These are phyloP conservation scores for Poeciliopsis paucimaculata DNA, from an alignment of 2,797 vertebrate species.

Conservation along the genomic window DNA sequence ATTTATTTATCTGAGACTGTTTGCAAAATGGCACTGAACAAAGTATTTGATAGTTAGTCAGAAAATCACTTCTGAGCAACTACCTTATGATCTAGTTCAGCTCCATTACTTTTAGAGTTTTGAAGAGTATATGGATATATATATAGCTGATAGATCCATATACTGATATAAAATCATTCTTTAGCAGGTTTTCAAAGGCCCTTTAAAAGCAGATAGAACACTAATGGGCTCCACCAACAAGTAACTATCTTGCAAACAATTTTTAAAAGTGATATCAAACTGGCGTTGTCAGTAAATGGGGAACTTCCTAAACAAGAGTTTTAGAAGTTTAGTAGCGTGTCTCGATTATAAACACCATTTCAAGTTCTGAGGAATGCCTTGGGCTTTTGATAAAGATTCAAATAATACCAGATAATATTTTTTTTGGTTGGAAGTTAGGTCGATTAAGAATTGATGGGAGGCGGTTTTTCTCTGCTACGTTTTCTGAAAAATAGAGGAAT, in stretches of 20 bases:
- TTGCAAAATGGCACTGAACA: background rate
- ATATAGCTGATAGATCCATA: no score
- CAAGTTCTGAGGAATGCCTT: background rate
- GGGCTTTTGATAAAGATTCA: background rate
- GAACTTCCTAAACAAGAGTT: no score
- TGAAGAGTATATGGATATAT: background rate
- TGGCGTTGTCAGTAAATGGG: background rate
- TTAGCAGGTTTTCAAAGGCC: background rate
- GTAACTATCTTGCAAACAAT: background rate
- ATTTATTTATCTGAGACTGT: background rate
- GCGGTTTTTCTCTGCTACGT: slow-evolving; percentile 60
- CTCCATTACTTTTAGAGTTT: background rate
- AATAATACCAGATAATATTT: background rate
- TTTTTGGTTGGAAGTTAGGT: background rate
- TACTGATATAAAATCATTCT: background rate
- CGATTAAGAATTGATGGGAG: slow-evolving; percentile 59
- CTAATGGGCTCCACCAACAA: background rate
- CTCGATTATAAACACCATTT: background rate
- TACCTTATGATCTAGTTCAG: background rate
- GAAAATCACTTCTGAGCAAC: background rate
- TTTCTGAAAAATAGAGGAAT: slow-evolving; percentile 52
- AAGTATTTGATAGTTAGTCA: background rate
- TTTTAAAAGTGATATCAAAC: background rate
- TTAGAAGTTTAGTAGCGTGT: background rate
- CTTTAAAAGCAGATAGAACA: background rate